Evolutionary conservation across 2,797 vertebrate species (phyloP), one percentile per base, ranked within the genome.

Genomic region (Numenius phaeopus): DNA sequence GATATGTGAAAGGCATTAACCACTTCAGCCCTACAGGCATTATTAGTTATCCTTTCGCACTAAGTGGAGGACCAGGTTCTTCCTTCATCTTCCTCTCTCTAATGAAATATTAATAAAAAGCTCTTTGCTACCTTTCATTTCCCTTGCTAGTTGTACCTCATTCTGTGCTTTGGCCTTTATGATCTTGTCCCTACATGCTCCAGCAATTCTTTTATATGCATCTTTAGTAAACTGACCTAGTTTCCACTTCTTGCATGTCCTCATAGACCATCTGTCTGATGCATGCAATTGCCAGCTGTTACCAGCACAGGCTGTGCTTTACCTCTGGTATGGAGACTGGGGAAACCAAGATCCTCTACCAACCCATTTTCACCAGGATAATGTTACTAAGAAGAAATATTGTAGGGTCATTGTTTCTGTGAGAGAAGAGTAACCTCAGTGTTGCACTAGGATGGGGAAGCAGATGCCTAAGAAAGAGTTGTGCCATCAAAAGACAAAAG

Each of bases 51-150:
- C 11, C 55, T 70, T 92, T 62, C 55, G 55, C 55, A 39, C 19
- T 66, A 79, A 70, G 39, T n/a, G 50, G 46, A 90, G 50, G 58
- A 58, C 27, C 4, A n/a, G 14, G 12, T 84, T 78, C 73, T 81
- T 87, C 15, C 77, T 72, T 84, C 50, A 20, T 77, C 42, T 62
- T 95, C 58, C n/a, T 93, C 32, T 46, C 23, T 88, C 73, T 93
- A 32, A 10, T 93, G 73, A 96, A 96, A 93, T 95, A 89, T 77
- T 93, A 66, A 72, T 79, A 27, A 34, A 66, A 76, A 67, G 15
- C 13, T 90, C 9, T 69, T 83, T 72, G 19, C 23, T 75, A 57
- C 34, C n/a, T 61, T 77, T 54, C 50, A 46, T 9, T 14, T 75
- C 47, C 61, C 44, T 88, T 83, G 44, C 14, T 72, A 62, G 30